Conservation (phyloP, 2,113 vertebrate genomes). For the Heliornis fulica region DNA sequence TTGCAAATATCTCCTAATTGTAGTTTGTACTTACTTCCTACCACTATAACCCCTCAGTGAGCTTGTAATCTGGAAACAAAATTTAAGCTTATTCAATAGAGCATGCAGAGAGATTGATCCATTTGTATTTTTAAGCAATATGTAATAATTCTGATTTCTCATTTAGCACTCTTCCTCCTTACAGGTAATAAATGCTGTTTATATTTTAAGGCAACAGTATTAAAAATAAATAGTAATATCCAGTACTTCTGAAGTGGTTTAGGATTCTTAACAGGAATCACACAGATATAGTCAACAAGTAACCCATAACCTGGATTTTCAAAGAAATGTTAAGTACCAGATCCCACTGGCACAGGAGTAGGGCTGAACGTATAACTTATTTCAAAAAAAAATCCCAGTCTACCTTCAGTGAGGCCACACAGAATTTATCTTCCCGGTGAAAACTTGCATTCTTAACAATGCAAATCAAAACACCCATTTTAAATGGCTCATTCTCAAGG, state of each 20-base stretch:
- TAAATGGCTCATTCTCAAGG: background rate
- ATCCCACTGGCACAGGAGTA: background rate
- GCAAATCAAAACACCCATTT: background rate
- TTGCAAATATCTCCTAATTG: background rate
- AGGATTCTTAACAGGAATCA: background rate
- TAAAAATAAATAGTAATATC: background rate
- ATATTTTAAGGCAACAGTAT: background rate
- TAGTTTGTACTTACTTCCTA: background rate
- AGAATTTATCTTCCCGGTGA: background rate
- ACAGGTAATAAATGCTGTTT: background rate
- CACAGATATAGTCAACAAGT: background rate
- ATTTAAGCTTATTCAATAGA: background rate
- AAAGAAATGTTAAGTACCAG: background rate
- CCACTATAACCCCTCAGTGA: accelerated
- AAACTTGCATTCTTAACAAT: background rate
- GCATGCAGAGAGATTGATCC: background rate
- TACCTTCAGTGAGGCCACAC: background rate
- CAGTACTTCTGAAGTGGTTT: background rate
- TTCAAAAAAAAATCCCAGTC: background rate
- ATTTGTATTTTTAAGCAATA: background rate
- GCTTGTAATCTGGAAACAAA: background rate
- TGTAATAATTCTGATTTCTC: background rate
- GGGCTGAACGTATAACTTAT: background rate
- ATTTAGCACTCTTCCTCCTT: background rate
- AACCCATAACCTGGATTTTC: background rate